phyloP scores from a whole-genome alignment of 1,140 invertebrate genomes.

The Megalonaias nervosa region DNA sequence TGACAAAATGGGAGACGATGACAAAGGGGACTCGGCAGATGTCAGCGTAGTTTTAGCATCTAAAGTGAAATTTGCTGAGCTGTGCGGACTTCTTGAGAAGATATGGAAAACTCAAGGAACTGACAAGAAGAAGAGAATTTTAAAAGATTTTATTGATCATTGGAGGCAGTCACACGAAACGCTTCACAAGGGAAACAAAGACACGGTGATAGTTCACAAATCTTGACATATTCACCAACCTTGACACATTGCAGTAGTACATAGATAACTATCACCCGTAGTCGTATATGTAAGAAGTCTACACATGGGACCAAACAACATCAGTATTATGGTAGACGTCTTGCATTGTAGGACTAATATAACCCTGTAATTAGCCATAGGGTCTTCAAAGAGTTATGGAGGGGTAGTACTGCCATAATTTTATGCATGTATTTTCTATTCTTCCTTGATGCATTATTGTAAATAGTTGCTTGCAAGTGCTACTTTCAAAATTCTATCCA shows the following conservation, averaged over 20 bases:
- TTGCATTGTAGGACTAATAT: too few relatives aligned
- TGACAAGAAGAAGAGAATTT: conserved; percentile 72
- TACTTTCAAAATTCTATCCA: too few relatives aligned
- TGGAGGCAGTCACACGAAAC: conserved; percentile 72
- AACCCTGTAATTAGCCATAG: too few relatives aligned
- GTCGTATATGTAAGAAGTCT: neutral
- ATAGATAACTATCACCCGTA: neutral
- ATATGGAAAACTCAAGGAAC: conserved; percentile 71
- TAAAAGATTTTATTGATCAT: conserved; percentile 74
- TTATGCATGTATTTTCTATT: too few relatives aligned
- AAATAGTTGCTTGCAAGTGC: too few relatives aligned
- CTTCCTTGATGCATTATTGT: too few relatives aligned
- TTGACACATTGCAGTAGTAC: neutral
- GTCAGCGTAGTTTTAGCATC: conserved; percentile 53
- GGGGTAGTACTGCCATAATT: too few relatives aligned
- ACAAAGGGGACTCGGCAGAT: neutral
- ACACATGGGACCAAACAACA: too few relatives aligned
- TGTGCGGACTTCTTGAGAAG: conserved; percentile 73
- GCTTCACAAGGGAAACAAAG: conserved; percentile 61
- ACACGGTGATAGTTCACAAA: conserved; percentile 46
- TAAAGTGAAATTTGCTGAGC: conserved; percentile 64
- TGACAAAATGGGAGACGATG: conserved; percentile 93
- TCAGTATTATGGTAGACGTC: too few relatives aligned
- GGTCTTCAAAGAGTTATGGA: too few relatives aligned
- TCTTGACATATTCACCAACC: neutral